phyloP scores from a whole-genome alignment of 2,888 invertebrate genomes.

The Amphipoea lucens region DNA sequence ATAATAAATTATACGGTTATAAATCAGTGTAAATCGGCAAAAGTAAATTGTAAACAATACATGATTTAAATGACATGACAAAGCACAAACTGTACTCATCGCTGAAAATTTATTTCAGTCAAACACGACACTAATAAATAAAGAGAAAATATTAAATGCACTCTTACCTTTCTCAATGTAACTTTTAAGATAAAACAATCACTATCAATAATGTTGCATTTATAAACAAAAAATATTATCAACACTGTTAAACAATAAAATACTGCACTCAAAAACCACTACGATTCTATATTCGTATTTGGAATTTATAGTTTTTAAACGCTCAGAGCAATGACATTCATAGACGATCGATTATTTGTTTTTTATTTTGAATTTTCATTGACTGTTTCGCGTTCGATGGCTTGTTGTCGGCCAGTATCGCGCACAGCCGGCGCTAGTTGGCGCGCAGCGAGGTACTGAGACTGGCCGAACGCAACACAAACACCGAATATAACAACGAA shows the following conservation, averaged over 20 bases:
- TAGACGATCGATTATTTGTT: slow-evolving; percentile 40
- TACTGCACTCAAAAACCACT: slow-evolving; percentile 76
- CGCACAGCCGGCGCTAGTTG: slow-evolving; percentile 79
- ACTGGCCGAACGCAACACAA: slow-evolving; percentile 59
- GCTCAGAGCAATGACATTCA: slow-evolving; percentile 77
- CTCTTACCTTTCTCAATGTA: slow-evolving; percentile 71
- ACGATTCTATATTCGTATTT: slow-evolving; percentile 64
- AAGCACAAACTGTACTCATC: slow-evolving; percentile 26
- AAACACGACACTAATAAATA: background rate
- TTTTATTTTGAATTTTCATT: slow-evolving; percentile 74
- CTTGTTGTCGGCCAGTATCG: slow-evolving; percentile 66
- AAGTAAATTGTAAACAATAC: slow-evolving; percentile 18
- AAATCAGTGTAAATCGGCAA: slow-evolving; percentile 17
- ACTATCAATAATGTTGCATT: slow-evolving; percentile 58
- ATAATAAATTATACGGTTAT: slow-evolving; percentile 1
- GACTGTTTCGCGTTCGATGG: slow-evolving; percentile 75
- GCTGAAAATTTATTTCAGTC: slow-evolving; percentile 14
- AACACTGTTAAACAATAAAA: slow-evolving; percentile 54
- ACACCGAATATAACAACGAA: slow-evolving; percentile 53
- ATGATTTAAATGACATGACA: slow-evolving; percentile 50
- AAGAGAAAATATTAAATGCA: slow-evolving; percentile 25
- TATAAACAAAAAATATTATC: slow-evolving; percentile 56
- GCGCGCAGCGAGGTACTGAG: slow-evolving; percentile 83
- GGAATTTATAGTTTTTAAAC: slow-evolving; percentile 65
- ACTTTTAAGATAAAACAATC: slow-evolving; percentile 60